A percentile compares a stretch with the other conserved stretches of the same genome.
Evolutionary conservation across 2,797 vertebrate species (phyloP).

Genomic region (Rhyacichthys aspro): DNA sequence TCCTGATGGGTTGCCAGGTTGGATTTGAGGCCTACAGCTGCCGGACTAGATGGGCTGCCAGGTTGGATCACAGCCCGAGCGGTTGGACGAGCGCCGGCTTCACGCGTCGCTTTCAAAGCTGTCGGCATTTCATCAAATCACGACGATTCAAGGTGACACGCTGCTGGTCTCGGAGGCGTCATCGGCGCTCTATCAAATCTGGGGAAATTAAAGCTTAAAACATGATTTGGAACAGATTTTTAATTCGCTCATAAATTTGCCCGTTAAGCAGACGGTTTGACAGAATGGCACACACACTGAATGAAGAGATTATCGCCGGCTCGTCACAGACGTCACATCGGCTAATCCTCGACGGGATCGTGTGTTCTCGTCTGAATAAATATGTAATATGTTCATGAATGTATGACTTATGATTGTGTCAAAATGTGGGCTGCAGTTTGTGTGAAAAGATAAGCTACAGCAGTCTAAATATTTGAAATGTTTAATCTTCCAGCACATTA

Average conservation of each 20-base stretch:
- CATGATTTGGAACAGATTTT: not conserved
- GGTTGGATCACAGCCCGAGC: not conserved
- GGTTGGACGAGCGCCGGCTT: not conserved
- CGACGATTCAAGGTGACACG: not conserved
- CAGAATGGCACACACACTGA: not conserved
- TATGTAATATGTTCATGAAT: no score
- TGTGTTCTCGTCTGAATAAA: no score
- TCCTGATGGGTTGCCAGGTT: conserved; percentile 14
- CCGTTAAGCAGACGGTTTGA: not conserved
- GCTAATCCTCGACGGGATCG: no score
- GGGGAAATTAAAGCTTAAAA: not conserved
- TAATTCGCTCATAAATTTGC: not conserved
- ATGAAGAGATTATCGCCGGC: not conserved
- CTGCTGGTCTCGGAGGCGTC: not conserved
- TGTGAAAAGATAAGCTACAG: no score
- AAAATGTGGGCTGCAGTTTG: no score
- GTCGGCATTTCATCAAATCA: conserved; percentile 10
- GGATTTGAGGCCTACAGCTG: not conserved
- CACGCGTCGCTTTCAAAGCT: not conserved
- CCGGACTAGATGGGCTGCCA: conserved; percentile 1
- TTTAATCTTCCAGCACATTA: no score
- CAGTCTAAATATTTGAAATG: no score
- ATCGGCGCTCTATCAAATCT: not conserved
- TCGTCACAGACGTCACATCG: no score
- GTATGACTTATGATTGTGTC: no score